Evolutionary conservation across 2,888 invertebrate species (phyloP), one percentile per base, ranked within the genome.

Genomic region (Lycia hirtaria): DNA sequence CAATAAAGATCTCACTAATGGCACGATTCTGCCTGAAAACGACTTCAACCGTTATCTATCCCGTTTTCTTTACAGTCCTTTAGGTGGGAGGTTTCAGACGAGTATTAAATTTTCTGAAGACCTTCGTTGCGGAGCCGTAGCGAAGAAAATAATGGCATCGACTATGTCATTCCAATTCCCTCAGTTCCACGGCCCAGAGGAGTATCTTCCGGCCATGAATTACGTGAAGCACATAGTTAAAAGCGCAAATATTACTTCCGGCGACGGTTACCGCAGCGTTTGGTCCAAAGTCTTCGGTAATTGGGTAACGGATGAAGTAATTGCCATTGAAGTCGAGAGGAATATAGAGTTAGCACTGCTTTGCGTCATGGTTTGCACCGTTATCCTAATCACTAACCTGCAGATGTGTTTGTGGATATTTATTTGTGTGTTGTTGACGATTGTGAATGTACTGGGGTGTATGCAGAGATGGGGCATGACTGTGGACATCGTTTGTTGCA

Each of bases 401-500:
- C 94, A 95, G 79, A 95, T 95, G 67, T 96, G 96, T 82, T 88
- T 96, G 54, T 95, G 96, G 94, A 96, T 97, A 72, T 94, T 97
- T 69, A 77, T 95, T 17, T 96, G 96, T 74, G 96, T 96, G 12
- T 80, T 96, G 30, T 83, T 96, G 64, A 96, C 96, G 0, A 93
- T 97, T 81, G 91, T 95, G 0, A 95, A 96, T 73, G 95, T 96
- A 9, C 93, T 95, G 68, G 96, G 96, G 1, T 95, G 94, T 76
- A 96, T 96, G 96, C 95, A 95, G 76, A 93, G 94, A 65, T 96
- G 96, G 96, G 96, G 95, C 3, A 91, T 97, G 77, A 96, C 96
- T 2, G 95, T 97, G 32, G 97, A 97, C 78, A 94, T 96, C 48
- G 95, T 96, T 7, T 95, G 96, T 49, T 96, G 96, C 75, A 96